These are phyloP conservation scores for Rhinolophus sinicus DNA, from an alignment of 2,113 vertebrate species.

Conservation along the genomic window DNA sequence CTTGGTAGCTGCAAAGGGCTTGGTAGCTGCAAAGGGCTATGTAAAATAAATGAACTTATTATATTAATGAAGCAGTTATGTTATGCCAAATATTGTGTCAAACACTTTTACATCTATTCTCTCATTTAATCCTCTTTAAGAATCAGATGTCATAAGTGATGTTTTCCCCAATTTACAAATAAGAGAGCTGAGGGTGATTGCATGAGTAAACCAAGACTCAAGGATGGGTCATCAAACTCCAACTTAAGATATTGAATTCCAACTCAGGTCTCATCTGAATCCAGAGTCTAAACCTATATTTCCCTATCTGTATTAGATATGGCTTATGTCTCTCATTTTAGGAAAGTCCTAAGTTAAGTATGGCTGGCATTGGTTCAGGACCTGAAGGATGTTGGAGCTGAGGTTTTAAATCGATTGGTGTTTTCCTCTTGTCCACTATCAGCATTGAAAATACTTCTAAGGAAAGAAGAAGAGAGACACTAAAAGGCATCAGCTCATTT, in stretches of 20 bases:
- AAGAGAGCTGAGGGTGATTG: constrained; percentile 16
- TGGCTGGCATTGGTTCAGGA: neutral
- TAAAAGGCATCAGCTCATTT: neutral
- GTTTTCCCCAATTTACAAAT: neutral
- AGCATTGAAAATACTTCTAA: constrained; percentile 2
- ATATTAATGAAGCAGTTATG: neutral
- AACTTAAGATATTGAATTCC: neutral
- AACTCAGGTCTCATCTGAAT: neutral
- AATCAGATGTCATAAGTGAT: neutral
- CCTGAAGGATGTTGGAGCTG: neutral
- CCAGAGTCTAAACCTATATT: neutral
- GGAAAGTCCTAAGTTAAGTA: neutral
- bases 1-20: neutral
- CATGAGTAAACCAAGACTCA: neutral
- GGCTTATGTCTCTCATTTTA: neutral
- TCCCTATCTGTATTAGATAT: neutral
- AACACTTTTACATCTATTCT: neutral
- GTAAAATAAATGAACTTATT: neutral
- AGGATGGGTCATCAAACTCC: neutral
- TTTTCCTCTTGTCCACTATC: neutral
- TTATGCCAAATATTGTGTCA: neutral
- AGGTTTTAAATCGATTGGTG: neutral
- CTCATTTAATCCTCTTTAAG: neutral
- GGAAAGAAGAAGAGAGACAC: neutral
- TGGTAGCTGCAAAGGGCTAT: neutral